Evolutionary conservation across 2,797 vertebrate genomes (phyloP).

Genomic region (Cynodonichthys magdalenae): DNA sequence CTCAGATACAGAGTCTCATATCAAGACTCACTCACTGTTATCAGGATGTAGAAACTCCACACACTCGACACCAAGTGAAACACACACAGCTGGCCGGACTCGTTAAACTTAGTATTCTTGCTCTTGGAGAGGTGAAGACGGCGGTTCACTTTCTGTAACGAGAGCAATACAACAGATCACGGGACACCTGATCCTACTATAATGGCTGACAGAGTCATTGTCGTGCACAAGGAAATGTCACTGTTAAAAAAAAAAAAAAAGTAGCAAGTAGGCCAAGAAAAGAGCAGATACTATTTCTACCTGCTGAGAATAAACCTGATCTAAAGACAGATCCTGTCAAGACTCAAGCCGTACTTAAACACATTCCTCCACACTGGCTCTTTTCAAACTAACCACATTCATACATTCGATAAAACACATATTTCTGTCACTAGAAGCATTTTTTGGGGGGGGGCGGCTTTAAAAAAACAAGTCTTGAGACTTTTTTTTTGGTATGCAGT

Average conservation of each 20-base stretch:
- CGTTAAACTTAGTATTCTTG: conserved; percentile 97
- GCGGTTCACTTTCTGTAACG: conserved; percentile 91
- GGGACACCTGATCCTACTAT: conserved; percentile 7
- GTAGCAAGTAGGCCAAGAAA: conserved; percentile 39
- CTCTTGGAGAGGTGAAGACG: conserved; percentile 97
- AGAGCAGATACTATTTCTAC: conserved; percentile 46
- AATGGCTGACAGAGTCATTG: conserved; percentile 11
- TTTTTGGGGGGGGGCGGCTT: conserved; percentile 2
- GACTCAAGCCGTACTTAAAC: conserved; percentile 38
- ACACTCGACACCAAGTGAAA: conserved; percentile 92
- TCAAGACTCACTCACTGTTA: conserved; percentile 83
- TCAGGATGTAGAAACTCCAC: conserved; percentile 92
- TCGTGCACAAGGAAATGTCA: conserved; percentile 42
- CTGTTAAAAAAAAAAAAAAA: neutral
- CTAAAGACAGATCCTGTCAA: conserved; percentile 43
- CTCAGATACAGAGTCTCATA: neutral
- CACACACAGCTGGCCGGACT: conserved; percentile 93
- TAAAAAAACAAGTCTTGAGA: conserved; percentile 6
- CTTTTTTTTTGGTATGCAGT: neutral
- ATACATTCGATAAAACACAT: conserved; percentile 16
- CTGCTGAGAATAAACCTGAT: conserved; percentile 25
- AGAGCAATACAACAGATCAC: conserved; percentile 18
- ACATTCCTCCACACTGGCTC: conserved; percentile 29
- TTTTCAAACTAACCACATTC: conserved; percentile 54
- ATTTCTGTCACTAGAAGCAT: conserved; percentile 1